Evolutionary conservation across 1,140 invertebrate genomes (phyloP).

Genomic region (Liolophura sinensis): DNA sequence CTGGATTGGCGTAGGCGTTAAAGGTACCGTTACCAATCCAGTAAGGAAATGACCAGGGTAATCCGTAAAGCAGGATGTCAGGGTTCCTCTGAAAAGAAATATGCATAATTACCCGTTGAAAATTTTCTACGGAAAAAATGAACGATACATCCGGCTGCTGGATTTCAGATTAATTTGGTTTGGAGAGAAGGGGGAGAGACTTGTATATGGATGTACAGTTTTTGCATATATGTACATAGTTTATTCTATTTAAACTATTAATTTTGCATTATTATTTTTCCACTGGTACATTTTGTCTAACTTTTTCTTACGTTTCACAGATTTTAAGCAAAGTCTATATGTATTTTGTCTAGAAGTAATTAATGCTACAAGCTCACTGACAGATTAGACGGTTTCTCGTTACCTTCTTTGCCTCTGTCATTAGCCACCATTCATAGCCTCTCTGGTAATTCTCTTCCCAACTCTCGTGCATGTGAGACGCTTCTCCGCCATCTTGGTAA

Average conservation of each 20-base stretch:
- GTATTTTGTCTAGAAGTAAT: background rate
- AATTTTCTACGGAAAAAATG: background rate
- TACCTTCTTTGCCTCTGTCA: conserved; percentile 48
- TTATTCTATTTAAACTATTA: background rate
- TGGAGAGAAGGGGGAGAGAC: background rate
- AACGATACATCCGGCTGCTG: background rate
- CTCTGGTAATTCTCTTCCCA: conserved; percentile 47
- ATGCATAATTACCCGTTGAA: background rate
- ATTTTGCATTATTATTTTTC: no score
- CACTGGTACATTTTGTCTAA: no score
- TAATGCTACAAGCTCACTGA: background rate
- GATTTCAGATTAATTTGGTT: background rate
- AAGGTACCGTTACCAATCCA: conserved; percentile 46
- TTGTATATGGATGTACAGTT: background rate
- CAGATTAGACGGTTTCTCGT: background rate
- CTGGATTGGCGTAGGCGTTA: conserved; percentile 42
- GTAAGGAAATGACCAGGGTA: conserved; percentile 52
- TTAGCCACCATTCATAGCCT: conserved; percentile 54
- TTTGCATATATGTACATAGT: background rate
- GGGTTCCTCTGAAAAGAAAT: conserved; percentile 45
- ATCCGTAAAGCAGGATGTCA: conserved; percentile 47
- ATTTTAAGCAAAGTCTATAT: no score
- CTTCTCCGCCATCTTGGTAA: conserved; percentile 37
- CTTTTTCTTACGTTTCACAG: no score
- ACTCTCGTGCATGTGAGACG: conserved; percentile 47